phyloP scores from a whole-genome alignment of 2,797 vertebrate species.

The Jordanella pulchra region DNA sequence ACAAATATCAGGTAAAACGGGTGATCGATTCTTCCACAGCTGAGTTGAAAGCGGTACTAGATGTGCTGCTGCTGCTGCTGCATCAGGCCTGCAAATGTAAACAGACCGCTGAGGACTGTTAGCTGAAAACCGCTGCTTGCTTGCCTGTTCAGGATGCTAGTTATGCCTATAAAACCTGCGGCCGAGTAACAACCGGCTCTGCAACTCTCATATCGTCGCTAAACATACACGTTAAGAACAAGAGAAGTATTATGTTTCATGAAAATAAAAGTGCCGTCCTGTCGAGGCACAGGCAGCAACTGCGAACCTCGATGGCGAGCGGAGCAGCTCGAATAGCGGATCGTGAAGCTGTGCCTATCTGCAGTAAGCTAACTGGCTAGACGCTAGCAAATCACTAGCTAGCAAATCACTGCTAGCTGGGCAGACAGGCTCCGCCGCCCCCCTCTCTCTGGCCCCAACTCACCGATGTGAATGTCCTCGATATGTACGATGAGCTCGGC shows the following conservation, averaged over 20 bases:
- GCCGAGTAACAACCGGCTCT: conserved; percentile 40
- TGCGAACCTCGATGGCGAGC: conserved; percentile 21
- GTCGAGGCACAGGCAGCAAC: not conserved
- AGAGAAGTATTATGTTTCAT: not conserved
- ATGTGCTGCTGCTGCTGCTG: conserved; percentile 20
- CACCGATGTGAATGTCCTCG: conserved; percentile 98
- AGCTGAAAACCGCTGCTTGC: conserved; percentile 61
- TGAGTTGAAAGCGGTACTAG: not conserved
- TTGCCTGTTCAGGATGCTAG: conserved; percentile 67
- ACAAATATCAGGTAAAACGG: conserved; percentile 24
- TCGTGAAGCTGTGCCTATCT: conserved; percentile 33
- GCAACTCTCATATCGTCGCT: not conserved
- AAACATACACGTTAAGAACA: not conserved
- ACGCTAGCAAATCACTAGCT: conserved; percentile 21
- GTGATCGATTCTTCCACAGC: conserved; percentile 9
- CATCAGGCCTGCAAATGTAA: conserved; percentile 58
- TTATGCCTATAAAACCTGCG: conserved; percentile 56
- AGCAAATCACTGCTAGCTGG: conserved; percentile 49
- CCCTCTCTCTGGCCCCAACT: conserved; percentile 78
- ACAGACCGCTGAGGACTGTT: conserved; percentile 41
- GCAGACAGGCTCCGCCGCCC: conserved; percentile 42
- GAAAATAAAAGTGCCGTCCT: not conserved
- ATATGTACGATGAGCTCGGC: conserved; percentile 98
- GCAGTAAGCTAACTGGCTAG: conserved; percentile 59
- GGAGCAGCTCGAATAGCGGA: conserved; percentile 66